These are phyloP conservation scores for Magallana nippona DNA, from an alignment of 2,888 invertebrate species.

Conservation along the genomic window DNA sequence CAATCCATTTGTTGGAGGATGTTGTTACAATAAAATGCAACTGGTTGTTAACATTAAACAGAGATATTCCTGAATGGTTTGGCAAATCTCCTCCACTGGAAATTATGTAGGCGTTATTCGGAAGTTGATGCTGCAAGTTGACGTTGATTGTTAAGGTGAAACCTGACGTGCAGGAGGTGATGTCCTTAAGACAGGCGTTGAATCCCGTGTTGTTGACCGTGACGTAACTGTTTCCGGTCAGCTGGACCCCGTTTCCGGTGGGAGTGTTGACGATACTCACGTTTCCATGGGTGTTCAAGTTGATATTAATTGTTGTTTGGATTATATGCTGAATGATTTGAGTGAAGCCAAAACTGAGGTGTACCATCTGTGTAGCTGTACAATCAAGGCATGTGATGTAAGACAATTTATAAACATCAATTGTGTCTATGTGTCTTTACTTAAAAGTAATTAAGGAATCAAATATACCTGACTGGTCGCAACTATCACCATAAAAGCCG, in stretches of 20 bases:
- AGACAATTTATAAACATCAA: no score
- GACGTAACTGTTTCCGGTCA: conserved; percentile 56
- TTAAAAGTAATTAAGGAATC: no score
- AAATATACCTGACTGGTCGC: conserved; percentile 54
- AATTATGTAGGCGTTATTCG: conserved; percentile 58
- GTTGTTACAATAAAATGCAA: conserved; percentile 62
- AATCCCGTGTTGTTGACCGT: conserved; percentile 47
- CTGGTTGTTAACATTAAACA: conserved; percentile 53
- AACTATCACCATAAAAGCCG: conserved; percentile 56
- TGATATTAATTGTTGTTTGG: conserved; percentile 50
- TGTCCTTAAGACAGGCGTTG: conserved; percentile 54
- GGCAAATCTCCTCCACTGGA: conserved; percentile 61
- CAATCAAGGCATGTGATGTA: background rate
- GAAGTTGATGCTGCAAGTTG: conserved; percentile 51
- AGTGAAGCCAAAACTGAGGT: conserved; percentile 50
- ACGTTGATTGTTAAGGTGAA: conserved; percentile 59
- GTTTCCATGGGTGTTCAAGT: conserved; percentile 54
- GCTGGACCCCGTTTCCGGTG: conserved; percentile 46
- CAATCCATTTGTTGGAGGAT: conserved; percentile 57
- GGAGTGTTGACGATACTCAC: conserved; percentile 44
- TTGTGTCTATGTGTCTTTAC: no score
- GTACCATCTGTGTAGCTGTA: conserved; percentile 50
- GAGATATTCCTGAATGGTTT: conserved; percentile 57
- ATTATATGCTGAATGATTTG: conserved; percentile 52
- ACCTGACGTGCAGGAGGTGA: conserved; percentile 56